Percentiles rank a stretch among this genome's conserved stretches.
These are phyloP conservation scores for Pteronura brasiliensis DNA, from an alignment of 2,113 vertebrate genomes.

Conservation along the genomic window DNA sequence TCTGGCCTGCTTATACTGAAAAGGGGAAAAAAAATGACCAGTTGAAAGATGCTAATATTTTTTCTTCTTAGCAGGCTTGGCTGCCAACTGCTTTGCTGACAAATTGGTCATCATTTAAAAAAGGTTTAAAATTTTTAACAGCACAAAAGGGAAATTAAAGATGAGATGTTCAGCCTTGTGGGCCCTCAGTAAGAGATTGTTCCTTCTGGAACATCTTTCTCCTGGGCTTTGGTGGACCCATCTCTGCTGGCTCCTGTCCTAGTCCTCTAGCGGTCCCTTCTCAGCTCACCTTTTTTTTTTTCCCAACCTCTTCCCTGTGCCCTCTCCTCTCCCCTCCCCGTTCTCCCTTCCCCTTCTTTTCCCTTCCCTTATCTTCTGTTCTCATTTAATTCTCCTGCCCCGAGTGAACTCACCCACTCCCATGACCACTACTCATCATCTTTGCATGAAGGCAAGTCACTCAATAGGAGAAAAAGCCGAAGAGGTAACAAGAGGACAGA, in stretches of 20 bases:
- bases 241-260: not conserved
- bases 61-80: constrained; percentile 62
- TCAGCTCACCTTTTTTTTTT: not conserved
- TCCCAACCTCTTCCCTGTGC: not conserved
- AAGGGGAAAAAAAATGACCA: constrained; percentile 50
- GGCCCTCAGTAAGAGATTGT: constrained; percentile 31
- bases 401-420: not conserved
- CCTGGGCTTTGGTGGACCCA: not conserved
- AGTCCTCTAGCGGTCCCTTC: not conserved
- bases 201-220: not conserved
- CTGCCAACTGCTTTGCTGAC: constrained; percentile 77
- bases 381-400: not conserved
- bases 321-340: not conserved
- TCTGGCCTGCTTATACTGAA: constrained; percentile 61
- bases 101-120: constrained; percentile 77
- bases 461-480: not conserved
- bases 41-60: constrained; percentile 76
- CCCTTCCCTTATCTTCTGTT: not conserved
- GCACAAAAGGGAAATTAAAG: constrained; percentile 64
- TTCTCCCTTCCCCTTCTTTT: too few relatives aligned
- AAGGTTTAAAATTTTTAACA: constrained; percentile 80
- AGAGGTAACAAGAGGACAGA: not conserved
- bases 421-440: not conserved
- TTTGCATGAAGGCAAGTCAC: not conserved
- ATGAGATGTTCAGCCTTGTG: constrained; percentile 64